Evolutionary conservation across 2,797 vertebrate genomes (phyloP).

Genomic region (Coilia nasus): DNA sequence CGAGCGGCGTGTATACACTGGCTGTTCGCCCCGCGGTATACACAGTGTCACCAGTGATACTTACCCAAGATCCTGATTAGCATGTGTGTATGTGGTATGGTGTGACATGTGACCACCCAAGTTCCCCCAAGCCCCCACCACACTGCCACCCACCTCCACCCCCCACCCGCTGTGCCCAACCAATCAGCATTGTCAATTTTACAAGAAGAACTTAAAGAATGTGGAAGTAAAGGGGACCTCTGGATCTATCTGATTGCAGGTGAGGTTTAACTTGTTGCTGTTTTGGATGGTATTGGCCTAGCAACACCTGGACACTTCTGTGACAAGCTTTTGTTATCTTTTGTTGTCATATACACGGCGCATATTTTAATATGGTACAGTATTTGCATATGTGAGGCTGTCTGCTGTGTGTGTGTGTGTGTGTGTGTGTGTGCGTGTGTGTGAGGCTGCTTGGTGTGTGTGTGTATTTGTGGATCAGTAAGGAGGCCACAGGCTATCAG

Average conservation of each 20-base stretch:
- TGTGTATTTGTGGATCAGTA: not conserved
- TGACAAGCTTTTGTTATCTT: too few relatives aligned
- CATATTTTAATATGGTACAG: not conserved
- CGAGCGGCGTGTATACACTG: not conserved
- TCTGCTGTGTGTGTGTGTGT: not conserved
- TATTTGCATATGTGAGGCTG: not conserved
- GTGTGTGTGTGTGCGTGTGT: not conserved
- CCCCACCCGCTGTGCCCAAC: not conserved
- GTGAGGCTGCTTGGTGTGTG: not conserved
- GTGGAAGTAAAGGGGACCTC: not conserved
- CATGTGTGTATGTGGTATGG: not conserved
- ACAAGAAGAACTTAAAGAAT: not conserved
- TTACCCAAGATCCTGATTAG: constrained; percentile 14
- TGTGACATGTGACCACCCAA: too few relatives aligned
- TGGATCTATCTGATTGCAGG: too few relatives aligned
- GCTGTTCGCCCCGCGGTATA: not conserved
- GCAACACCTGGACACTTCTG: too few relatives aligned
- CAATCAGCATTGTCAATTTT: not conserved
- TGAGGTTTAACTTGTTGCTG: not conserved
- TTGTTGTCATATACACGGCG: not conserved
- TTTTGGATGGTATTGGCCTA: not conserved
- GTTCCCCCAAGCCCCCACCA: not conserved
- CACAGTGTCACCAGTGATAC: not conserved
- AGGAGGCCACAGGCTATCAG: constrained; percentile 7
- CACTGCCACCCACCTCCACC: too few relatives aligned